Evolutionary conservation across 2,113 vertebrate genomes (phyloP).

Genomic region (Ellobius talpinus): DNA sequence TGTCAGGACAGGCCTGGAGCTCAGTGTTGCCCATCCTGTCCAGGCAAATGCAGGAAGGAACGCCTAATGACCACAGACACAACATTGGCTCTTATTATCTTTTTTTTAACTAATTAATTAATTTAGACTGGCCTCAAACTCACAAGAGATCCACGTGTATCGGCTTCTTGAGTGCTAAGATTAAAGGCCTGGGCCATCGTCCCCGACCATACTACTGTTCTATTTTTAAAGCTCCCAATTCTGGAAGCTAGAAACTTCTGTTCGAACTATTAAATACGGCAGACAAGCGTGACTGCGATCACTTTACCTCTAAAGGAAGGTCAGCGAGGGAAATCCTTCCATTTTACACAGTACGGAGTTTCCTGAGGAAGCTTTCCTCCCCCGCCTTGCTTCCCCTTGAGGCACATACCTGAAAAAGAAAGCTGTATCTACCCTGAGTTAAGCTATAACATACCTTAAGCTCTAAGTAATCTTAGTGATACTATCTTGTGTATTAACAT

Average conservation of each 20-base stretch:
- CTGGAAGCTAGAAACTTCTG: background rate
- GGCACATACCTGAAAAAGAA: conserved; percentile 57
- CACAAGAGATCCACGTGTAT: background rate
- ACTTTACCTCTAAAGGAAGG: conserved; percentile 7
- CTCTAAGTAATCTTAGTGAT: conserved; percentile 59
- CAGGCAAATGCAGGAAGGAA: background rate
- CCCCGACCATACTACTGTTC: background rate
- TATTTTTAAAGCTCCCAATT: conserved; percentile 12
- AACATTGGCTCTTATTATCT: background rate
- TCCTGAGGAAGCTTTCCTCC: background rate
- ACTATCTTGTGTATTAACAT: conserved; percentile 61
- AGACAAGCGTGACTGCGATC: background rate
- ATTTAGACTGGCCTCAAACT: background rate
- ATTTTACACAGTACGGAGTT: conserved; percentile 22
- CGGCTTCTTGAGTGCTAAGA: background rate
- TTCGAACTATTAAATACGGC: background rate
- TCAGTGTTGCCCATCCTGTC: background rate
- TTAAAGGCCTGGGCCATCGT: background rate
- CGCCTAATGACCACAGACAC: background rate
- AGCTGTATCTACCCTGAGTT: conserved; percentile 21
- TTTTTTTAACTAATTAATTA: background rate
- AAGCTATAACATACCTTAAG: conserved; percentile 50
- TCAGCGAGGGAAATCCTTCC: conserved; percentile 50
- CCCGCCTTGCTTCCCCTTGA: conserved; percentile 10
- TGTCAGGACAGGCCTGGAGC: background rate